Conservation (phyloP, 2,888 invertebrate species). For the Calliopum simillimum region DNA sequence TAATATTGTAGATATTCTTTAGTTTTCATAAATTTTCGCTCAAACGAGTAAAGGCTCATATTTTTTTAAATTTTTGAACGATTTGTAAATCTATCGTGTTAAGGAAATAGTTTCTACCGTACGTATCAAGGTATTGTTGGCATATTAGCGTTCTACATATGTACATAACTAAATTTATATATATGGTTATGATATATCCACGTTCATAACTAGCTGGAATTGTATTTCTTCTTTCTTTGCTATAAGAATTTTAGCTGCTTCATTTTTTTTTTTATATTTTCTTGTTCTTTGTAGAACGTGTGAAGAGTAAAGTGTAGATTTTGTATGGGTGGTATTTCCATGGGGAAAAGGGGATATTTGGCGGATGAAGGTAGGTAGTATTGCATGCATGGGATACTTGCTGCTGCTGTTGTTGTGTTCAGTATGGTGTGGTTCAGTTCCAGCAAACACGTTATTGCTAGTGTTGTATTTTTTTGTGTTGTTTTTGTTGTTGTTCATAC, state of each 20-base stretch:
- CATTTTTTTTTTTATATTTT: too few species aligned
- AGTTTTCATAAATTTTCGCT: too few species aligned
- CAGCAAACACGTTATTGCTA: constrained; percentile 20
- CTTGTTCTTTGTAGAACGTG: constrained; percentile 19
- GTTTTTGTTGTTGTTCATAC: background rate
- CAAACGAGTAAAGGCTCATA: too few species aligned
- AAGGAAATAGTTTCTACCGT: too few species aligned
- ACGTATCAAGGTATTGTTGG: too few species aligned
- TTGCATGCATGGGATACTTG: background rate
- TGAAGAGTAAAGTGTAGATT: constrained; percentile 4
- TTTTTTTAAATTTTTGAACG: too few species aligned
- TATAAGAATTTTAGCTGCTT: constrained; percentile 1
- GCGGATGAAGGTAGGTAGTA: background rate
- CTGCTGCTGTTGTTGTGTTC: background rate
- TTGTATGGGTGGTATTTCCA: constrained; percentile 3
- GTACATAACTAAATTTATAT: too few species aligned
- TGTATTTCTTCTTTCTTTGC: constrained; percentile 8
- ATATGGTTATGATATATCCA: too few species aligned
- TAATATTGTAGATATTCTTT: too few species aligned
- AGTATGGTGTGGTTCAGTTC: too few species aligned
- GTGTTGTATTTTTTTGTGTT: background rate
- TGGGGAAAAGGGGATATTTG: background rate
- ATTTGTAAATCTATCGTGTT: too few species aligned
- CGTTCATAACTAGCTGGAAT: constrained; percentile 11
- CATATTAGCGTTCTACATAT: too few species aligned